Evolutionary conservation across 1,140 invertebrate genomes (phyloP).

Genomic region (Tetraneura akinire): DNA sequence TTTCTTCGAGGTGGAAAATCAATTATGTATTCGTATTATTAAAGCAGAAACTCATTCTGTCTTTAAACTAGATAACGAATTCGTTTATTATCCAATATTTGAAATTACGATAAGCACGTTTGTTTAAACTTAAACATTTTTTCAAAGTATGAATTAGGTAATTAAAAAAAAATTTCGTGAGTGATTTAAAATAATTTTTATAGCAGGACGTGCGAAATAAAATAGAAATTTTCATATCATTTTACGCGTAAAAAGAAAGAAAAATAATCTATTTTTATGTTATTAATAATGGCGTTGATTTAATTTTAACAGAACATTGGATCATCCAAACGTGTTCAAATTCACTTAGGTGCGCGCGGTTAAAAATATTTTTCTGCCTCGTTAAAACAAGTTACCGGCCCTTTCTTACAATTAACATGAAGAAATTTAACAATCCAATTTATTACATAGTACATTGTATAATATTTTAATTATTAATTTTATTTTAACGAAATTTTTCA

Average conservation of each 20-base stretch:
- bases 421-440: not conserved
- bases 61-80: too few species aligned
- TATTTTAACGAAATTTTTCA: too few species aligned
- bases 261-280: not conserved
- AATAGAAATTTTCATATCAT: not conserved
- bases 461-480: not conserved
- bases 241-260: not conserved
- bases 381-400: not conserved
- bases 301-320: not conserved
- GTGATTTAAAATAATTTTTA: too few species aligned
- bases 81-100: too few species aligned
- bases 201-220: too few species aligned
- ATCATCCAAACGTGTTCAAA: not conserved
- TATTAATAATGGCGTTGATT: not conserved
- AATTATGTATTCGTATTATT: too few species aligned
- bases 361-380: not conserved
- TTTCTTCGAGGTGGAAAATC: too few species aligned
- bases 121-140: too few species aligned
- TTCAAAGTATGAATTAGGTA: too few species aligned
- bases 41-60: too few species aligned
- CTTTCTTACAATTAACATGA: not conserved
- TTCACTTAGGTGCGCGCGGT: not conserved
- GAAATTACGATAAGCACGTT: too few species aligned
- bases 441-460: not conserved
- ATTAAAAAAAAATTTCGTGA: too few species aligned